Evolutionary conservation across 1,140 invertebrate species (phyloP), one percentile per base, ranked within the genome.

Genomic region (Pseudomyrmex pallidus): DNA sequence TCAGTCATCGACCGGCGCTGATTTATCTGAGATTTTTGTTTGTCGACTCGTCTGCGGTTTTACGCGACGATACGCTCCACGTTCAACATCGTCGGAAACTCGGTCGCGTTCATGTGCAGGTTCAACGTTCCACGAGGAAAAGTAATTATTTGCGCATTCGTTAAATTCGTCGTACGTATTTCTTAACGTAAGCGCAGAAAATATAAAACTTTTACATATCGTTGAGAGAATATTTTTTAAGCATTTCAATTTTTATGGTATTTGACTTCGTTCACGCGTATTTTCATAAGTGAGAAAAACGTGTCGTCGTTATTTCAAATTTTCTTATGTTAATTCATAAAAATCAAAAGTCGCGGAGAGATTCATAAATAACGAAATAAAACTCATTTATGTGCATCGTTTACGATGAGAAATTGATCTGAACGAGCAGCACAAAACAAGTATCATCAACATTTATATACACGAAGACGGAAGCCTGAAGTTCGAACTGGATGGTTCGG

Each of bases 1-100:
- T 82, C 78, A 74, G 78, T 82, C 78, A 66, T 80, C 64, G 63
- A 70, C 66, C 83, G 83, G 46, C 66, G 57, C 13, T 63, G 78
- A 82, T 74, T 82, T 82, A 82, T 82, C 70, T 46, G 20, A 44
- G 68, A 68, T 73, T 72, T 85, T 72, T 73, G 83, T 87, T 87
- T 80, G 72, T 80, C 76, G 83, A 48, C 68, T 73, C 59, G 76
- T 84, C 84, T 87, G 76, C 63, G 74, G 73, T 84, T 86, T 85
- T 46, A 59, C 62, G 72, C 74, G 80, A 44, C 64, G 66, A 66
- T 74, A 59, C 20, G 52, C 74, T 84, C 83, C 72, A 87, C 76
- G 84, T 84, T 73, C 74, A 62, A 77, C 64, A 35, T 13, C 15
- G 46, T 82, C 73, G 63, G 84, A 87, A 87, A 87, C 86, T 83